Percentiles rank a stretch among this genome's conserved stretches.
These are phyloP conservation scores for Haliclystus octoradiatus DNA, from an alignment of 30 jellyfish, hydroid and myxozoan genomes.

Conservation along the genomic window DNA sequence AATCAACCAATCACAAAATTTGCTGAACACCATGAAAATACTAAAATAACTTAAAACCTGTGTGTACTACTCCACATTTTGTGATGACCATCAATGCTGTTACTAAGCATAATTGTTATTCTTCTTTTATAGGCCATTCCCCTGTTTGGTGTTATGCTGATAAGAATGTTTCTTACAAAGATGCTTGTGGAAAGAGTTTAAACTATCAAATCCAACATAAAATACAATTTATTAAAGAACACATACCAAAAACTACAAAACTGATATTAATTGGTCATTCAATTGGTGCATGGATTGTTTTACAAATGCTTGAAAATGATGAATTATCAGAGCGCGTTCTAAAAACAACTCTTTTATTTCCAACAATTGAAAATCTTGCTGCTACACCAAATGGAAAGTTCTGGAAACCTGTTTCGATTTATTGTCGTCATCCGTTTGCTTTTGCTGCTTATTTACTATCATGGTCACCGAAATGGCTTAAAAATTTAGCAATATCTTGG, in stretches of 20 bases:
- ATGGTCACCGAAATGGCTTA: constrained; percentile 46
- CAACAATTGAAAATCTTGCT: constrained; percentile 39
- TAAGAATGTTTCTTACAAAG: neutral
- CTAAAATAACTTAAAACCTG: too few relatives aligned
- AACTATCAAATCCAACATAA: constrained; percentile 58
- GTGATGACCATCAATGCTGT: neutral
- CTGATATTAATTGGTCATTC: constrained; percentile 70
- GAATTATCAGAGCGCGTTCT: constrained; percentile 14
- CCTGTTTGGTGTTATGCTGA: constrained; percentile 51
- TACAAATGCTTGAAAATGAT: constrained; percentile 42
- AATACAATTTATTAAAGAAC: constrained; percentile 23
- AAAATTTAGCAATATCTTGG: constrained; percentile 51
- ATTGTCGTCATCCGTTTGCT: constrained; percentile 51
- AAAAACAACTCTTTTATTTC: constrained; percentile 39
- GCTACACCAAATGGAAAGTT: constrained; percentile 67
- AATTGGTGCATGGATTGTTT: constrained; percentile 60
- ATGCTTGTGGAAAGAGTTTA: constrained; percentile 27
- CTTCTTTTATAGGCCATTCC: constrained; percentile 50
- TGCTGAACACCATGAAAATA: too few relatives aligned
- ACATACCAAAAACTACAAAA: constrained; percentile 37
- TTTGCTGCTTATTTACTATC: constrained; percentile 39
- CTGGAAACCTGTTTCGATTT: constrained; percentile 68
- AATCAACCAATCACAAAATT: too few relatives aligned
- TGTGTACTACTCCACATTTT: neutral
- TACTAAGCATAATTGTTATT: neutral